A percentile compares a stretch with the other conserved stretches of the same genome.
phyloP scores from a whole-genome alignment of 37 sponge, comb jelly and placozoan genomes.

The Petrosia ficiformis region DNA sequence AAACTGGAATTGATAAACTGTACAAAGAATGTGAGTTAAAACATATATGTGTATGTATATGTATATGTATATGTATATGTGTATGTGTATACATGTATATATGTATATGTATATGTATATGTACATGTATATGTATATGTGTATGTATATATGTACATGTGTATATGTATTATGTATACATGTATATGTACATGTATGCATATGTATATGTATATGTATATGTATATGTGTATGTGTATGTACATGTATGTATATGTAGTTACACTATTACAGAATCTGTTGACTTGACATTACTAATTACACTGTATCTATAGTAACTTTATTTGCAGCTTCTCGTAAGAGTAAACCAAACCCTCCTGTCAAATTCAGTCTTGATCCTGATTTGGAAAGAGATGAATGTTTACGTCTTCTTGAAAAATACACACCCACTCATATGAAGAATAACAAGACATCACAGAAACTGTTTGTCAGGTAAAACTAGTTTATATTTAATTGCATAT shows the following conservation, averaged over 20 bases:
- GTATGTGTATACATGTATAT: not conserved
- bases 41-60: not conserved
- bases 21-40: constrained; percentile 25
- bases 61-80: not conserved
- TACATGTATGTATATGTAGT: too few species aligned
- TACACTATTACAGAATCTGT: too few species aligned
- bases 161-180: not conserved
- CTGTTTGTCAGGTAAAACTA: constrained; percentile 78
- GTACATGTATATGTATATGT: not conserved
- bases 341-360: not conserved
- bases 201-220: too few species aligned
- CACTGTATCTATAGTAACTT: not conserved
- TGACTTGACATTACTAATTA: not conserved
- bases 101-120: not conserved
- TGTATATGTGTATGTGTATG: too few species aligned
- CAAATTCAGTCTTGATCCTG: constrained; percentile 17
- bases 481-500: not conserved
- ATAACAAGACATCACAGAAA: constrained; percentile 64
- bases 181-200: too few species aligned
- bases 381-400: constrained; percentile 21
- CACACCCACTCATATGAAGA: constrained; percentile 66
- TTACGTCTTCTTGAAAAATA: constrained; percentile 46
- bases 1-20: constrained; percentile 55
- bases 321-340: not conserved
- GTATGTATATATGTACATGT: not conserved